Evolutionary conservation across 2,797 vertebrate genomes (phyloP).

Genomic region (Acrossocheilus fasciatus): DNA sequence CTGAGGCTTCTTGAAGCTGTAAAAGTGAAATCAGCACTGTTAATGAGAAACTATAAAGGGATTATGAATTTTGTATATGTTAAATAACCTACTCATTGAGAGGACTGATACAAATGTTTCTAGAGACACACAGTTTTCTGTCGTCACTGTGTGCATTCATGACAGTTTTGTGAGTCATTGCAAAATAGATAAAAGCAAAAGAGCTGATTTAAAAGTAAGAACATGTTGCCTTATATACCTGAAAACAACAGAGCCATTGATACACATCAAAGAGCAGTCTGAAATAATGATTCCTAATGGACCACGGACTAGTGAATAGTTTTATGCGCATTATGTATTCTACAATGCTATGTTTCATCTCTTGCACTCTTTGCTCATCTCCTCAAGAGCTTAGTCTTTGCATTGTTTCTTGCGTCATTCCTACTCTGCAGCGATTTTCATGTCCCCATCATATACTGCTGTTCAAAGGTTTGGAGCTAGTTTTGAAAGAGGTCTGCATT

Average conservation of each 20-base stretch:
- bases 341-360: neutral
- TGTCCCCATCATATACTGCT: too few relatives aligned
- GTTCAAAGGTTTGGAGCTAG: neutral
- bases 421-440: neutral
- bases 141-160: neutral
- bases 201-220: constrained; percentile 8
- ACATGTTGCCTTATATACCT: neutral
- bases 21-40: neutral
- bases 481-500: too few relatives aligned
- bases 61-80: neutral
- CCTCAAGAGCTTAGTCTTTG: neutral
- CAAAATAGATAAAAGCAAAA: constrained; percentile 24
- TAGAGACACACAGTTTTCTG: neutral
- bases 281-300: constrained; percentile 36
- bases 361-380: neutral
- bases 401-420: neutral
- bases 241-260: neutral
- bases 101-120: neutral
- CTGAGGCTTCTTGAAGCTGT: neutral
- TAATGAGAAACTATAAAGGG: neutral
- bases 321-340: neutral
- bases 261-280: constrained; percentile 21
- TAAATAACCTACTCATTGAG: neutral
- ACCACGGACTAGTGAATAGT: neutral
- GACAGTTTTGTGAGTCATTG: neutral